phyloP scores from a whole-genome alignment of 2,888 invertebrate species.

The Strigamia transsilvanica region DNA sequence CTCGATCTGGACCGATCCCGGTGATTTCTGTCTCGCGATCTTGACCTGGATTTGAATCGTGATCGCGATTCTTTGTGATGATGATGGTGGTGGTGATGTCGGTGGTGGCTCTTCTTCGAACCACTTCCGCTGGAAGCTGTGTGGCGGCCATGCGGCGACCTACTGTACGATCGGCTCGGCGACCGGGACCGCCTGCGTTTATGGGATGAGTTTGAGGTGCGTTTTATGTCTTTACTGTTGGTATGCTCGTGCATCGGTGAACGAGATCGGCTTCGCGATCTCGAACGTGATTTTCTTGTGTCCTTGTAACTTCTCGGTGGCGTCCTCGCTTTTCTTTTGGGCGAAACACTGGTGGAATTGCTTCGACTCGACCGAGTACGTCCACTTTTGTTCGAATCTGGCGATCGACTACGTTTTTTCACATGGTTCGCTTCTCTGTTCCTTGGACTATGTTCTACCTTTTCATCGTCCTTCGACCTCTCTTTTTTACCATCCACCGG shows the following conservation, averaged over 20 bases:
- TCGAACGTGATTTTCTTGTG: constrained; percentile 51
- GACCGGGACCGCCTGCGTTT: constrained; percentile 54
- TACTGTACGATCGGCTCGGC: constrained; percentile 50
- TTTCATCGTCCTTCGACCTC: constrained; percentile 50
- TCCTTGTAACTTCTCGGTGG: constrained; percentile 57
- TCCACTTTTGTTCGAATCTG: constrained; percentile 53
- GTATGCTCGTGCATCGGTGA: constrained; percentile 65
- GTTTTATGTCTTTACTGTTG: constrained; percentile 53
- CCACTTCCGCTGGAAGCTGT: constrained; percentile 42
- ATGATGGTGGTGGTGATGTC: constrained; percentile 4
- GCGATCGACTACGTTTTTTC: constrained; percentile 52
- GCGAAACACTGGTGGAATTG: constrained; percentile 53
- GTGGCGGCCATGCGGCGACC: constrained; percentile 55
- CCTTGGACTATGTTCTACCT: constrained; percentile 51
- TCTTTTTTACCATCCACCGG: constrained; percentile 51
- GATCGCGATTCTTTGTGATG: constrained; percentile 48
- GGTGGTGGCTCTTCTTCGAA: constrained; percentile 41
- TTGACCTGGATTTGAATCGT: constrained; percentile 53
- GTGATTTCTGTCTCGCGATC: constrained; percentile 50
- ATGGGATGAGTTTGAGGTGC: constrained; percentile 31
- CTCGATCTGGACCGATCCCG: constrained; percentile 53
- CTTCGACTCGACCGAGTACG: constrained; percentile 55
- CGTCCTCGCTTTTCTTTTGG: constrained; percentile 54
- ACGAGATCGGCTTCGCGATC: constrained; percentile 61
- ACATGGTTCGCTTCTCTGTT: constrained; percentile 52